These are phyloP conservation scores for Crotalus tigris DNA, from an alignment of 2,113 vertebrate species.

Conservation along the genomic window DNA sequence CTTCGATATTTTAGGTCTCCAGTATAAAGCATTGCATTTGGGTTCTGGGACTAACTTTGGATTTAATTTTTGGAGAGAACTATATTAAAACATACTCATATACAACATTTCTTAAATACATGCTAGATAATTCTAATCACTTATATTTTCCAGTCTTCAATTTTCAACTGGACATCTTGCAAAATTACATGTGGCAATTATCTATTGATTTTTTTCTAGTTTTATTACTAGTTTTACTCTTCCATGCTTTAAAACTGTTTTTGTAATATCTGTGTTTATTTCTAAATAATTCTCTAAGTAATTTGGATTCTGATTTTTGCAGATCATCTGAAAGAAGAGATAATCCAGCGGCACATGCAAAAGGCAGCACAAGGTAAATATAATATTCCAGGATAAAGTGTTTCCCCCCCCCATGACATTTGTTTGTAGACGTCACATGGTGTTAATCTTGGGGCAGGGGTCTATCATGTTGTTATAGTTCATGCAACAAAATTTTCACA, in stretches of 20 bases:
- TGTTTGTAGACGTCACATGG: background rate
- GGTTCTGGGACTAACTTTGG: background rate
- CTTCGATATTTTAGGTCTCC: background rate
- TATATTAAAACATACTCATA: background rate
- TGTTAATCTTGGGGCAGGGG: background rate
- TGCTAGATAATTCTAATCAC: background rate
- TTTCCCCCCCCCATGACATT: background rate
- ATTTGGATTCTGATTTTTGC: constrained; percentile 39
- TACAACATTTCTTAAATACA: constrained; percentile 21
- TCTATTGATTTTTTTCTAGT: background rate
- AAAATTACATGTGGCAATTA: background rate
- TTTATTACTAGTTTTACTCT: background rate
- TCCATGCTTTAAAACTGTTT: background rate
- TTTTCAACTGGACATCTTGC: background rate
- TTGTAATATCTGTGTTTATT: background rate
- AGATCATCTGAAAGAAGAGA: constrained; percentile 85
- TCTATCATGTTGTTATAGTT: background rate
- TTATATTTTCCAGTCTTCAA: background rate
- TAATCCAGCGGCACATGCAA: constrained; percentile 79
- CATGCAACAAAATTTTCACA: constrained; percentile 3
- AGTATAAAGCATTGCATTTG: background rate
- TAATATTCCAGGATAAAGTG: background rate
- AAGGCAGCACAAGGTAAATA: constrained; percentile 81
- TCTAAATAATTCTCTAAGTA: constrained; percentile 10
- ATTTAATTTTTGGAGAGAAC: constrained; percentile 8